A percentile compares a stretch with the other conserved stretches of the same genome.
These are phyloP conservation scores for Cynopterus sphinx DNA, from an alignment of 2,797 vertebrate genomes.

Conservation along the genomic window DNA sequence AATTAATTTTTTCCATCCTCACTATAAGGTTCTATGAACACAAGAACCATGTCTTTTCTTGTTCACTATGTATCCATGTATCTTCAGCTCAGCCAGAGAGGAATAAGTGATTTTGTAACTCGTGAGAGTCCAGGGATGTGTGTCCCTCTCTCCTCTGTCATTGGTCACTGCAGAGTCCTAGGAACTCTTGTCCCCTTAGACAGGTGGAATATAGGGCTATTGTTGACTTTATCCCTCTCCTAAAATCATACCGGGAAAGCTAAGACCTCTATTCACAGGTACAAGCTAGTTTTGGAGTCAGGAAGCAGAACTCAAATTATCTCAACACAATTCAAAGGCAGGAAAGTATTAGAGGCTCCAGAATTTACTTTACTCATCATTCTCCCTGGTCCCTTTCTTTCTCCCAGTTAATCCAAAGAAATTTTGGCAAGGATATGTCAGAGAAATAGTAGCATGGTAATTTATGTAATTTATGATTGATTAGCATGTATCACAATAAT, in stretches of 20 bases:
- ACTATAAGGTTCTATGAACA: neutral
- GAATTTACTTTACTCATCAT: neutral
- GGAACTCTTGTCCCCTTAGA: neutral
- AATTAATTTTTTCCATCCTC: neutral
- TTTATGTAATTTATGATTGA: neutral
- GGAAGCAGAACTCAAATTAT: neutral
- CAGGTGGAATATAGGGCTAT: neutral
- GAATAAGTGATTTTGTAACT: neutral
- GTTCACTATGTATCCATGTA: neutral
- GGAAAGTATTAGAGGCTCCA: neutral
- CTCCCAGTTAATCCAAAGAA: neutral
- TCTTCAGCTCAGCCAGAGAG: neutral
- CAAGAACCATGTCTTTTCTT: neutral
- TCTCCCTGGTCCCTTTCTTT: neutral
- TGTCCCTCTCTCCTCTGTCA: neutral
- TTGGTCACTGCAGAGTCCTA: neutral
- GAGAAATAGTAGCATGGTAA: neutral
- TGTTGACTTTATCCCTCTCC: neutral
- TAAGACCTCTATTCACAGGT: neutral
- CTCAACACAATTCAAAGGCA: neutral
- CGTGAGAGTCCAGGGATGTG: no score
- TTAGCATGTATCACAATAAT: neutral
- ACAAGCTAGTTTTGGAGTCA: neutral
- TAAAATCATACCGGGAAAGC: neutral
- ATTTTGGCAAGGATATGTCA: neutral